Evolutionary conservation across 2,888 invertebrate species (phyloP).

Genomic region (Drosophila algonquin): DNA sequence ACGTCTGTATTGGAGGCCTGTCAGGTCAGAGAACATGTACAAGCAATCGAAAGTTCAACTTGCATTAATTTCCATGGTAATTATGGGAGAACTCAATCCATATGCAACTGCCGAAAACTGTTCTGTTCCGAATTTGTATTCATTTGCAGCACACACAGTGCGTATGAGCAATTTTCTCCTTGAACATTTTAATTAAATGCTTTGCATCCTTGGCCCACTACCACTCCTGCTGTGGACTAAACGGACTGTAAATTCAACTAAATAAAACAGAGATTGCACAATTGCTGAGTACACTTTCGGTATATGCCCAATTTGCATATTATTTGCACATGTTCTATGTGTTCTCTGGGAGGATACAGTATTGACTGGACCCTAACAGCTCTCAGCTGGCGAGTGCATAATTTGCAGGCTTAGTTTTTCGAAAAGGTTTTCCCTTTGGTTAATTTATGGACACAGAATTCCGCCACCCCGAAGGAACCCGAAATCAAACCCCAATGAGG

Average conservation of each 20-base stretch:
- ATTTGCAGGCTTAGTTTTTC: constrained; percentile 26
- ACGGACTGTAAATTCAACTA: background rate
- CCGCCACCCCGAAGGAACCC: background rate
- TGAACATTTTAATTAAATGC: background rate
- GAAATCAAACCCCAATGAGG: constrained; percentile 17
- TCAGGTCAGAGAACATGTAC: constrained; percentile 4
- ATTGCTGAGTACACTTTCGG: constrained; percentile 1
- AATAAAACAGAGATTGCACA: constrained; percentile 1
- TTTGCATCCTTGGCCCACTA: background rate
- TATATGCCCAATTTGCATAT: constrained; percentile 29
- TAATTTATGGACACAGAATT: constrained; percentile 20
- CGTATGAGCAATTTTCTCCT: background rate
- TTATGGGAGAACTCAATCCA: background rate
- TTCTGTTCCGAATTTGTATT: no score
- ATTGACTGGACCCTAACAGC: background rate
- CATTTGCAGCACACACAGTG: background rate
- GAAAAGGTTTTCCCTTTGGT: constrained; percentile 19
- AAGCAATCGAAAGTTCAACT: constrained; percentile 4
- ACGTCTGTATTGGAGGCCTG: background rate
- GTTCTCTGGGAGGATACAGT: background rate
- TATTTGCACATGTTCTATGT: constrained; percentile 2
- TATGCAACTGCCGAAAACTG: background rate
- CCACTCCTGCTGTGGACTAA: background rate
- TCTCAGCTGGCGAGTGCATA: constrained; percentile 25
- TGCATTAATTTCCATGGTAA: background rate